Conservation (phyloP, 2,797 vertebrate genomes). For the Falco columbarius region DNA sequence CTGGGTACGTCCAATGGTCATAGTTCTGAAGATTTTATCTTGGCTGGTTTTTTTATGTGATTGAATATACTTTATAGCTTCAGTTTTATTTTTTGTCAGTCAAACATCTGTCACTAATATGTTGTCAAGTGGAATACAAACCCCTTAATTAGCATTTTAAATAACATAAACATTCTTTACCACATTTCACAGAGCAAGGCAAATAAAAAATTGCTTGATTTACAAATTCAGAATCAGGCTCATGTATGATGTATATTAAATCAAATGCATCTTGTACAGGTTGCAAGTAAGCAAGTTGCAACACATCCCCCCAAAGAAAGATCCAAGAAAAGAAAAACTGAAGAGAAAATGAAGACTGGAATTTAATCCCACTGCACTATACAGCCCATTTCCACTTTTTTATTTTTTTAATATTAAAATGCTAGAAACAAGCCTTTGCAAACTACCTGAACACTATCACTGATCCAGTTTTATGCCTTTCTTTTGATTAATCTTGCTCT, state of each 20-base stretch:
- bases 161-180: not conserved
- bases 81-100: not conserved
- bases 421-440: not conserved
- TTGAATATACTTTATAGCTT: not conserved
- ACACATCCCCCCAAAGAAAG: not conserved
- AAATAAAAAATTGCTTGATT: not conserved
- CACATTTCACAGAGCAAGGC: not conserved
- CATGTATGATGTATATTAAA: not conserved
- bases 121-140: not conserved
- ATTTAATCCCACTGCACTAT: not conserved
- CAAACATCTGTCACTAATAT: not conserved
- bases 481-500: not conserved
- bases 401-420: not conserved
- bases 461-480: not conserved
- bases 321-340: not conserved
- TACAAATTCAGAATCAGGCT: not conserved
- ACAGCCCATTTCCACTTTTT: not conserved
- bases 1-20: not conserved
- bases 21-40: not conserved
- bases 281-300: not conserved
- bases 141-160: not conserved
- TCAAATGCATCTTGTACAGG: not conserved
- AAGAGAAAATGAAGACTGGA: not conserved
- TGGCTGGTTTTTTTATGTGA: not conserved
- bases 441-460: not conserved